Evolutionary conservation across 2,888 invertebrate species (phyloP).

Genomic region (Caenorhabditis sulstoni): DNA sequence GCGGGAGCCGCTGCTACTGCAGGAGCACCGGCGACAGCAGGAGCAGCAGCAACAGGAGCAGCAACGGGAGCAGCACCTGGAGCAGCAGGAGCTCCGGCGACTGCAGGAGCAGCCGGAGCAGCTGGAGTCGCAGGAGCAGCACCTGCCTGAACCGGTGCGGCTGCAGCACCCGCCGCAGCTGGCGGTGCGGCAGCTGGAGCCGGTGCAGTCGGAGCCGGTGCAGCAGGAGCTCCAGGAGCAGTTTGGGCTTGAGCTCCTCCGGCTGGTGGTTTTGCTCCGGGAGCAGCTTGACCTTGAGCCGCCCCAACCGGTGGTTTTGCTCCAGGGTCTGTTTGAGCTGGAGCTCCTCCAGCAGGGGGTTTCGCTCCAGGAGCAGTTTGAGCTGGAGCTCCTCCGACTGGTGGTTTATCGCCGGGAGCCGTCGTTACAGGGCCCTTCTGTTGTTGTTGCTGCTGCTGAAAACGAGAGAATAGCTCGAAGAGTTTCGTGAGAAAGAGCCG

Average conservation of each 20-base stretch:
- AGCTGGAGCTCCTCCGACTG: too few relatives aligned
- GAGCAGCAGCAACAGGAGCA: neutral
- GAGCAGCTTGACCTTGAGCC: too few relatives aligned
- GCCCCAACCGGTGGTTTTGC: too few relatives aligned
- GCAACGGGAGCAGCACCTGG: neutral
- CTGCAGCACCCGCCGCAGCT: neutral
- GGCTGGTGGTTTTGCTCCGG: too few relatives aligned
- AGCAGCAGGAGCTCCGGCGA: conserved; percentile 8
- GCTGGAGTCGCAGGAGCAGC: too few relatives aligned
- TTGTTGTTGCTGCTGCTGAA: too few relatives aligned
- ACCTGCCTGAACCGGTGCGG: neutral
- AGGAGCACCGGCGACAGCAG: neutral
- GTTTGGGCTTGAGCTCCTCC: too few relatives aligned
- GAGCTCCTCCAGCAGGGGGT: too few relatives aligned
- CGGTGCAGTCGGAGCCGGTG: neutral
- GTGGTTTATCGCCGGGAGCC: neutral
- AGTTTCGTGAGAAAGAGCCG: neutral
- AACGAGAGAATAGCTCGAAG: too few relatives aligned
- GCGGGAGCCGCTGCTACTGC: neutral
- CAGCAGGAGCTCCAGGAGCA: too few relatives aligned
- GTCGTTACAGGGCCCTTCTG: neutral
- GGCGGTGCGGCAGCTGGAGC: neutral
- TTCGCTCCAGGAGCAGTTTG: too few relatives aligned
- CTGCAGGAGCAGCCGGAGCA: neutral
- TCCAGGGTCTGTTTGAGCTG: neutral